Percentiles rank a stretch among this genome's conserved stretches.
These are phyloP conservation scores for Zoanthus gigantus DNA, from an alignment of 92 coral and sea anemone species.

Conservation along the genomic window DNA sequence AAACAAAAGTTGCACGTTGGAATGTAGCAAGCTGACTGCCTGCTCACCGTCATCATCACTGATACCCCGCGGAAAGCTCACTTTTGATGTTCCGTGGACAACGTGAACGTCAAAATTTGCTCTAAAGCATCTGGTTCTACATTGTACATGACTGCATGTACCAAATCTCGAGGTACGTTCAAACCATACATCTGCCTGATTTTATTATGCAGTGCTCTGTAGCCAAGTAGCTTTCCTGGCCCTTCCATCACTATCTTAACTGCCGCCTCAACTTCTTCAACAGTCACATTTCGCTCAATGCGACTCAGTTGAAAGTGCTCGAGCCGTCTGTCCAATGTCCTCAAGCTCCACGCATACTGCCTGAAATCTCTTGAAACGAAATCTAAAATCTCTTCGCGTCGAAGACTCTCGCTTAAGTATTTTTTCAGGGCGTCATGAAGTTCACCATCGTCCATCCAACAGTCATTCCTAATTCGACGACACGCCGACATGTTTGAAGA, in stretches of 20 bases:
- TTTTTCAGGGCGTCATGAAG: slow-evolving; percentile 14
- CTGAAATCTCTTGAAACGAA: slow-evolving; percentile 32
- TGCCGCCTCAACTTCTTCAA: slow-evolving; percentile 35
- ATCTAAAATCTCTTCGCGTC: slow-evolving; percentile 65
- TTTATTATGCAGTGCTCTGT: slow-evolving; percentile 13
- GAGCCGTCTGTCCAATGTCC: slow-evolving; percentile 12
- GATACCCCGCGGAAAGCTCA: too few relatives aligned
- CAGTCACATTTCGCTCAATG: slow-evolving; percentile 35
- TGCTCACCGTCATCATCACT: too few relatives aligned
- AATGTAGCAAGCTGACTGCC: too few relatives aligned
- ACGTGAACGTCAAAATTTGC: too few relatives aligned
- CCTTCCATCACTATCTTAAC: slow-evolving; percentile 2
- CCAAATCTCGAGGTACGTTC: slow-evolving; percentile 66
- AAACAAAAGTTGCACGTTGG: too few relatives aligned
- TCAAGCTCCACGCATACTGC: slow-evolving; percentile 55
- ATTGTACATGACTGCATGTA: slow-evolving; percentile 66
- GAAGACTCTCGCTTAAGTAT: too few relatives aligned
- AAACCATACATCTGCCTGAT: slow-evolving; percentile 58
- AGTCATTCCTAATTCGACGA: slow-evolving; percentile 54
- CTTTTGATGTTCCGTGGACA: too few relatives aligned
- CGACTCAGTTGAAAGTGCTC: slow-evolving; percentile 43
- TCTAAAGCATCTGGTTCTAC: slow-evolving; percentile 64
- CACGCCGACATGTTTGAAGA: neutral
- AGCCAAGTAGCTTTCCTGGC: slow-evolving; percentile 38
- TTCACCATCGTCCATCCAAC: slow-evolving; percentile 49